Evolutionary conservation across 1,140 invertebrate species (phyloP).

Genomic region (Lordiphosa stackelbergi): DNA sequence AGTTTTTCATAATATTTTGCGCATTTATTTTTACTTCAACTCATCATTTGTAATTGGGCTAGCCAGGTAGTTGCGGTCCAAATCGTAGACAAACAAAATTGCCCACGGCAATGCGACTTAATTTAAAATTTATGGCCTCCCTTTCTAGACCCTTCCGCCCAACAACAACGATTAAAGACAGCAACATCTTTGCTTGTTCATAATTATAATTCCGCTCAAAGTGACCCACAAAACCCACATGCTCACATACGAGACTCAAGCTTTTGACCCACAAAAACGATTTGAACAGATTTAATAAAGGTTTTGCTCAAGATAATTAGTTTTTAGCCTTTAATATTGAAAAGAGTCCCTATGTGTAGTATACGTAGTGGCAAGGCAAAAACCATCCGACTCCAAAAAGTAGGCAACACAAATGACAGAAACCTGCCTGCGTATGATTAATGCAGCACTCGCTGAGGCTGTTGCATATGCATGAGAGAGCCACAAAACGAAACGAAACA

Average conservation of each 20-base stretch:
- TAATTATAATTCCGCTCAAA: slow-evolving; percentile 47
- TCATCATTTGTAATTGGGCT: too few species aligned
- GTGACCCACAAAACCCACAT: slow-evolving; percentile 37
- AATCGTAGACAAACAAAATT: slow-evolving; percentile 1
- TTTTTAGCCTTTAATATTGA: slow-evolving; percentile 36
- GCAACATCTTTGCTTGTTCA: slow-evolving; percentile 21
- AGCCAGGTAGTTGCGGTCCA: not conserved
- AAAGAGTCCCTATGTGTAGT: too few species aligned
- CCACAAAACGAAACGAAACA: slow-evolving; percentile 7
- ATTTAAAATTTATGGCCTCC: slow-evolving; percentile 41
- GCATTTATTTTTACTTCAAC: too few species aligned
- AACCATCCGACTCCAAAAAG: slow-evolving; percentile 22
- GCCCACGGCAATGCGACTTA: slow-evolving; percentile 41
- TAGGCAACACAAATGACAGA: slow-evolving; percentile 31
- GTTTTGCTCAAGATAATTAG: slow-evolving; percentile 50
- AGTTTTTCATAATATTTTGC: too few species aligned
- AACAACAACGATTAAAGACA: slow-evolving; percentile 12
- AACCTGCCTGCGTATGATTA: slow-evolving; percentile 55
- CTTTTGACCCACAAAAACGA: slow-evolving; percentile 54
- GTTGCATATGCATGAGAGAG: slow-evolving; percentile 63
- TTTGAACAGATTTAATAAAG: not conserved
- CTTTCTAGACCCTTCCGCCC: not conserved
- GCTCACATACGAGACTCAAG: not conserved
- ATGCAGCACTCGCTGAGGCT: slow-evolving; percentile 57
- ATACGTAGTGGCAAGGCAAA: too few species aligned